Conservation (phyloP, 2,888 invertebrate species). For the Hypercompe scribonia region DNA sequence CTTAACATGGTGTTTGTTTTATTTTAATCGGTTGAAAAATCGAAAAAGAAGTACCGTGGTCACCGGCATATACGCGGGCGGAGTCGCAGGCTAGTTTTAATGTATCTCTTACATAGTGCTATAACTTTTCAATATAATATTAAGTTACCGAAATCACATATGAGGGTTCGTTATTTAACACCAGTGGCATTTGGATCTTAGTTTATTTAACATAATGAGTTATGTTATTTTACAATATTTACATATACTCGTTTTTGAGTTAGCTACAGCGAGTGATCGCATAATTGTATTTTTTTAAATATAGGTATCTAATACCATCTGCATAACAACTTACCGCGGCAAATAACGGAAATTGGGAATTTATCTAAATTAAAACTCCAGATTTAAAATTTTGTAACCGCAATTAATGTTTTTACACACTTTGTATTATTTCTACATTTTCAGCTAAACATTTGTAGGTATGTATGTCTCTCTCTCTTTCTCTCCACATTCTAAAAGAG, state of each 20-base stretch:
- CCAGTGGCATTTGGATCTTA: constrained; percentile 45
- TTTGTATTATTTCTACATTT: background rate
- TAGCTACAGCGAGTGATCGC: background rate
- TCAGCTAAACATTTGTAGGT: background rate
- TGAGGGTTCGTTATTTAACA: background rate
- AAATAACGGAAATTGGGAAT: background rate
- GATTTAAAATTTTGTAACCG: background rate
- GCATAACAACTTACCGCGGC: background rate
- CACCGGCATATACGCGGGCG: too few species aligned
- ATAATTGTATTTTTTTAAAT: background rate
- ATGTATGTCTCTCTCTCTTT: background rate
- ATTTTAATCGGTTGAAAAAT: too few species aligned
- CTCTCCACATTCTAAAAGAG: background rate
- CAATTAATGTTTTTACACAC: background rate
- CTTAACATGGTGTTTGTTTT: too few species aligned
- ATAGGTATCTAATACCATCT: background rate
- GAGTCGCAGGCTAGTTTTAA: too few species aligned
- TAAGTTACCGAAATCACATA: background rate
- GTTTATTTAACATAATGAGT: constrained; percentile 27
- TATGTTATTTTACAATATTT: constrained; percentile 49
- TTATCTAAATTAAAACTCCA: background rate
- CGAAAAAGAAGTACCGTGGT: too few species aligned
- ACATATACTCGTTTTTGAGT: constrained; percentile 25
- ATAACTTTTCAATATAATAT: background rate
- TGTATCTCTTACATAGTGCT: background rate